phyloP scores from a whole-genome alignment of 2,113 vertebrate species.

The Pleuronectes platessa region DNA sequence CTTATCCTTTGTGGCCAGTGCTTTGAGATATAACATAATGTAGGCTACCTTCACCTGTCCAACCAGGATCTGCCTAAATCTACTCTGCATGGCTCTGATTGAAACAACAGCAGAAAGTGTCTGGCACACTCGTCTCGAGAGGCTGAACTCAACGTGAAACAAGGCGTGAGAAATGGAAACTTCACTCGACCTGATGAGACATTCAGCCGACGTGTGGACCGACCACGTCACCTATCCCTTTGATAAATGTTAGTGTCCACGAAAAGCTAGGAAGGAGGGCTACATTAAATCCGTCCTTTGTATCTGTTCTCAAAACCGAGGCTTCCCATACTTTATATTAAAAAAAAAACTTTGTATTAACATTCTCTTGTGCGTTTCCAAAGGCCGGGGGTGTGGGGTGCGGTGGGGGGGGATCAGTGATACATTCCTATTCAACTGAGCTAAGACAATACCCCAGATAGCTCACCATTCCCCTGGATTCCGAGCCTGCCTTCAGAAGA shows the following conservation, averaged over 20 bases:
- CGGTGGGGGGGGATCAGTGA: slow-evolving; percentile 15
- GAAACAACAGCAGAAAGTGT: not conserved
- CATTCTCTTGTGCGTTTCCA: slow-evolving; percentile 59
- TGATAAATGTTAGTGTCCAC: slow-evolving; percentile 62
- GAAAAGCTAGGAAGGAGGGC: slow-evolving; percentile 43
- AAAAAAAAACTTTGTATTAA: slow-evolving; percentile 51
- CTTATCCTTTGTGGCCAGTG: too few species aligned
- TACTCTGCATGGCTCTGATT: not conserved
- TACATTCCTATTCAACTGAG: slow-evolving; percentile 71
- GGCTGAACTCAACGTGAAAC: slow-evolving; percentile 35
- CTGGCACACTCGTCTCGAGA: slow-evolving; percentile 12
- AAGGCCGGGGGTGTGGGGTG: slow-evolving; percentile 37
- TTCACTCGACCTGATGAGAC: slow-evolving; percentile 53
- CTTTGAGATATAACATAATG: too few species aligned
- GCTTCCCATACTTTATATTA: slow-evolving; percentile 31
- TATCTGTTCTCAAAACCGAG: slow-evolving; percentile 31
- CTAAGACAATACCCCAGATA: slow-evolving; percentile 71
- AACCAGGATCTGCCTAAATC: too few species aligned
- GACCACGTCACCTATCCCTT: slow-evolving; percentile 57
- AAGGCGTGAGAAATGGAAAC: slow-evolving; percentile 37
- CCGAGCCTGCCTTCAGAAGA: slow-evolving; percentile 63
- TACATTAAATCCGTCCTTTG: slow-evolving; percentile 59
- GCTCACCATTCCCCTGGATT: slow-evolving; percentile 65
- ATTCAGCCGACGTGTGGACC: slow-evolving; percentile 11
- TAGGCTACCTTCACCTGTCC: too few species aligned